Evolutionary conservation across 2,888 invertebrate genomes (phyloP).

Genomic region (Matsumyia berberina): DNA sequence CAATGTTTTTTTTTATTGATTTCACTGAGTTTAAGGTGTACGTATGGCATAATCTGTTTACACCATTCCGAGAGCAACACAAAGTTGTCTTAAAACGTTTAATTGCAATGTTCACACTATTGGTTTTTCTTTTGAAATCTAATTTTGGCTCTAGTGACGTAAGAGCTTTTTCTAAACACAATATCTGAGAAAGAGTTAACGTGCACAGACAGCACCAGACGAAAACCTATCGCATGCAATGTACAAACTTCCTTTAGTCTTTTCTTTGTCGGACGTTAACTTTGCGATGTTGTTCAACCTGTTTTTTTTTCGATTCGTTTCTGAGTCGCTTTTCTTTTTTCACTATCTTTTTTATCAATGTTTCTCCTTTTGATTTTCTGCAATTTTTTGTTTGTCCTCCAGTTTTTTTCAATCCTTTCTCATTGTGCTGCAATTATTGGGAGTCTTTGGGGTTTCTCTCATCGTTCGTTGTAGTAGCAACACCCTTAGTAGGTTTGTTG

Average conservation of each 20-base stretch:
- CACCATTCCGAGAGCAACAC: not conserved
- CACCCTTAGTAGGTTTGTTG: slow-evolving; percentile 1
- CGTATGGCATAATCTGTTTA: not conserved
- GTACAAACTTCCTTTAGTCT: slow-evolving; percentile 40
- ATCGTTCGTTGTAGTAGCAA: not conserved
- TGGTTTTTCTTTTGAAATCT: slow-evolving; percentile 3
- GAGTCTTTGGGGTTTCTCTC: slow-evolving; percentile 18
- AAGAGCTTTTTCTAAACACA: slow-evolving; percentile 37
- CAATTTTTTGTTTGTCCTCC: not conserved
- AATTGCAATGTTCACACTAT: not conserved
- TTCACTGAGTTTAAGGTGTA: slow-evolving; percentile 11
- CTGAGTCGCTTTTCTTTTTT: slow-evolving; percentile 41
- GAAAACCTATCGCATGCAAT: slow-evolving; percentile 38
- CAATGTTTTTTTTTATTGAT: slow-evolving; percentile 42
- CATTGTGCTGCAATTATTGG: slow-evolving; percentile 30
- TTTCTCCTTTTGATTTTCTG: slow-evolving; percentile 45
- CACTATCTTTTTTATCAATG: slow-evolving; percentile 30
- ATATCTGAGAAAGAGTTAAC: not conserved
- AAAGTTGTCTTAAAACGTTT: slow-evolving; percentile 16
- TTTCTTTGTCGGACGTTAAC: slow-evolving; percentile 58
- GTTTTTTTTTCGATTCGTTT: slow-evolving; percentile 53
- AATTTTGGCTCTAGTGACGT: slow-evolving; percentile 46
- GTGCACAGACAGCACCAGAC: slow-evolving; percentile 14
- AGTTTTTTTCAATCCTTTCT: slow-evolving; percentile 10
- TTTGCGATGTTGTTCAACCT: slow-evolving; percentile 72